phyloP scores from a whole-genome alignment of 2,888 invertebrate species.

The Drosophila imparisetae region DNA sequence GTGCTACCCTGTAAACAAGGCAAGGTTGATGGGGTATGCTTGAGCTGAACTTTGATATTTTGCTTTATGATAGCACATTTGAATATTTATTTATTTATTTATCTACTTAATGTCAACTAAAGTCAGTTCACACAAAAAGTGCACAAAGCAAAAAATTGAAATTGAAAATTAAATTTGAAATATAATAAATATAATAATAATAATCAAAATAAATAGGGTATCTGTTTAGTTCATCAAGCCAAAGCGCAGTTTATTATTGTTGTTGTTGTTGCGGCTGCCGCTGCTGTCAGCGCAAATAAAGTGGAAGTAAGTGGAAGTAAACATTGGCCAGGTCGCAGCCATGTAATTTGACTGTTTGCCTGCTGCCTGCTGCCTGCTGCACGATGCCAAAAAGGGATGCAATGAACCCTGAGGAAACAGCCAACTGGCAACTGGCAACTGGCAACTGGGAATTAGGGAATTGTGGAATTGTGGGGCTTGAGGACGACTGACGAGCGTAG shows the following conservation, averaged over 20 bases:
- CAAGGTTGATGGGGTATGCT: background rate
- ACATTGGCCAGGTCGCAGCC: slow-evolving; percentile 61
- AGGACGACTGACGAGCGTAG: background rate
- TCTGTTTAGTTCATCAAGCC: background rate
- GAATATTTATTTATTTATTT: no score
- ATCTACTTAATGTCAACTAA: no score
- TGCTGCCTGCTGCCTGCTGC: slow-evolving; percentile 23
- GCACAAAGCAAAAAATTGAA: no score
- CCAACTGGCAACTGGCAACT: background rate
- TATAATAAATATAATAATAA: background rate
- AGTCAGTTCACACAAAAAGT: no score
- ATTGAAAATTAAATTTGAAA: no score
- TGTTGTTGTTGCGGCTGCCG: slow-evolving; percentile 10
- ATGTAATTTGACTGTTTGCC: slow-evolving; percentile 70
- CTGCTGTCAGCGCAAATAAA: slow-evolving; percentile 61
- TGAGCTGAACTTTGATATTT: background rate
- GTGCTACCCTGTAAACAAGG: slow-evolving; percentile 28
- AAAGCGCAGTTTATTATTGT: background rate
- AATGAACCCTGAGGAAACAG: slow-evolving; percentile 29
- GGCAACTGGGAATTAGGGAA: background rate
- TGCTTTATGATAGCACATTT: no score
- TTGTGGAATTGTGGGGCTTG: slow-evolving; percentile 1
- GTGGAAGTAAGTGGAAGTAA: slow-evolving; percentile 66
- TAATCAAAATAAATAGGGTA: slow-evolving; percentile 14
- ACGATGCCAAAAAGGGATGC: slow-evolving; percentile 37